phyloP scores from a whole-genome alignment of 2,888 invertebrate species.

The Ectobius pallidus region DNA sequence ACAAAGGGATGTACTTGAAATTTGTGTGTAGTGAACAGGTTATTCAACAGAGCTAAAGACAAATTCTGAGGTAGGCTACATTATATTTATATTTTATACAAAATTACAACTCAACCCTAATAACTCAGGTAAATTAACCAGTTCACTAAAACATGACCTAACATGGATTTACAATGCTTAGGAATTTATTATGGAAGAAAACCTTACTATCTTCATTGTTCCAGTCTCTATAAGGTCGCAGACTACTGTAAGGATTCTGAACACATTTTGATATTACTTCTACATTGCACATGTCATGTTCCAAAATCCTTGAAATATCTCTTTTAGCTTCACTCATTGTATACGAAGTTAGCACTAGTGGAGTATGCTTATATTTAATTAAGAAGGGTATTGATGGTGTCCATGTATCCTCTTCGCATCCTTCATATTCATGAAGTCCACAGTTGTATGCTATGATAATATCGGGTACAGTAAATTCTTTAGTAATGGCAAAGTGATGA shows the following conservation, averaged over 20 bases:
- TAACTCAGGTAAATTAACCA: no score
- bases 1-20: no score
- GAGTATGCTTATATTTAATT: background rate
- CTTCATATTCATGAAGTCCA: slow-evolving; percentile 18
- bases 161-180: background rate
- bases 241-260: background rate
- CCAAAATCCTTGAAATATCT: background rate
- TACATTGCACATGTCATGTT: background rate
- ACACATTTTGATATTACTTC: background rate
- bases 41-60: no score
- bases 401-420: background rate
- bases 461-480: background rate
- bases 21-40: no score
- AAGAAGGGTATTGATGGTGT: background rate
- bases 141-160: no score
- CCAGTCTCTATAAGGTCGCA: slow-evolving; percentile 17
- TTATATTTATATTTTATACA: no score
- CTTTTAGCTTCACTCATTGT: background rate
- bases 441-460: slow-evolving; percentile 5
- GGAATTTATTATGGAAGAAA: slow-evolving; percentile 21
- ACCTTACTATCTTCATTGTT: background rate
- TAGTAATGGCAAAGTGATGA: background rate
- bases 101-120: no score
- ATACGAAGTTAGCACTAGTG: slow-evolving; percentile 13
- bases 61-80: no score